Percentiles rank a stretch among this genome's conserved stretches.
Evolutionary conservation across 2,888 invertebrate genomes (phyloP).

Genomic region (Drosophila cracens): DNA sequence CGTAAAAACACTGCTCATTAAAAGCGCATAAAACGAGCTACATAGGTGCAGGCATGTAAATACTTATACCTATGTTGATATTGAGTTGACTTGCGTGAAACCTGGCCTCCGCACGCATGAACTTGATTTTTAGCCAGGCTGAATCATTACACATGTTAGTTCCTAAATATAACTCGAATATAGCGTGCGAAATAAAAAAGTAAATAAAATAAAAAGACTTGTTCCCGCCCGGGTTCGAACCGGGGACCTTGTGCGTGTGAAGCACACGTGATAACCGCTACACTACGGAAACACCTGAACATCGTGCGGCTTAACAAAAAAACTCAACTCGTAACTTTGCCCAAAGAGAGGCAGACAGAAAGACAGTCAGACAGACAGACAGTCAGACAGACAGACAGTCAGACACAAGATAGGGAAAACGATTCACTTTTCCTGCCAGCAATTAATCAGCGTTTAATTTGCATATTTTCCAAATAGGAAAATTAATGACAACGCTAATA

Average conservation of each 20-base stretch:
- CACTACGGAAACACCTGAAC: conserved; percentile 82
- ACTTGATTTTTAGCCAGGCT: conserved; percentile 40
- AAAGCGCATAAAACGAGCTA: conserved; percentile 54
- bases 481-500: conserved; percentile 59
- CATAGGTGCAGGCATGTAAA: conserved; percentile 30
- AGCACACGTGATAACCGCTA: conserved; percentile 85
- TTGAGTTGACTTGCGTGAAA: conserved; percentile 21
- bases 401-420: conserved; percentile 47
- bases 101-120: conserved; percentile 45
- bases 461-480: conserved; percentile 67
- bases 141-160: conserved; percentile 40
- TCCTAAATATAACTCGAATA: conserved; percentile 19
- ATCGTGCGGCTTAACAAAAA: conserved; percentile 11
- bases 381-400: neutral
- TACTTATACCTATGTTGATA: conserved; percentile 7
- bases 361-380: neutral
- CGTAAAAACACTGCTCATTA: conserved; percentile 67
- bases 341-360: neutral
- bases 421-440: conserved; percentile 54
- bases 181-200: conserved; percentile 30
- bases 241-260: conserved; percentile 85
- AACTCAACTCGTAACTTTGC: conserved; percentile 24
- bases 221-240: conserved; percentile 85
- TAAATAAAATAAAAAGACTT: conserved; percentile 26
- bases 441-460: conserved; percentile 69